Percentiles rank a stretch among this genome's conserved stretches.
Evolutionary conservation across 2,888 invertebrate genomes (phyloP).

Genomic region (Ashinkailepas kermadecensis): DNA sequence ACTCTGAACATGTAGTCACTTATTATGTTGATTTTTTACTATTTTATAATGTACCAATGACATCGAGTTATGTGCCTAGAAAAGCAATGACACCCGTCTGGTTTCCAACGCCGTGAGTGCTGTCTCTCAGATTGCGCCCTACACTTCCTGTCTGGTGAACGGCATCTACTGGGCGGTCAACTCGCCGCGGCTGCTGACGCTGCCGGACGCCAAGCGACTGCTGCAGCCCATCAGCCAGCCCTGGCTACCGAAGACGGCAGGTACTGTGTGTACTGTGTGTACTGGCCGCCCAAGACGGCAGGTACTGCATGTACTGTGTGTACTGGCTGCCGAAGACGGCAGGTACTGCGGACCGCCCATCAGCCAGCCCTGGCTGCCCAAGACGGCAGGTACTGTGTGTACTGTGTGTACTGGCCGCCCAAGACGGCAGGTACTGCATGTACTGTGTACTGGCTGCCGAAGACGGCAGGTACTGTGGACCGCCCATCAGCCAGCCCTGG

Average conservation of each 20-base stretch:
- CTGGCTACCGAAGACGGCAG: conserved; percentile 82
- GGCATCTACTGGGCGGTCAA: conserved; percentile 99
- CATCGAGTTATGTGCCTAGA: too few species aligned
- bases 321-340: neutral
- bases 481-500: conserved; percentile 88
- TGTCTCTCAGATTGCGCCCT: conserved; percentile 73
- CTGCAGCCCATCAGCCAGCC: conserved; percentile 81
- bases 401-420: too few species aligned
- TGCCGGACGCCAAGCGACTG: conserved; percentile 94
- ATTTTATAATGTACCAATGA: too few species aligned
- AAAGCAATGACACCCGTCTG: too few species aligned
- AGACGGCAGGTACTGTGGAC: too few species aligned
- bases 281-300: neutral
- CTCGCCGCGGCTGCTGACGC: conserved; percentile 89
- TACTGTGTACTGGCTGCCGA: too few species aligned
- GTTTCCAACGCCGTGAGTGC: too few species aligned
- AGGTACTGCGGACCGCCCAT: conserved; percentile 57
- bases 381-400: conserved; percentile 66
- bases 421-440: too few species aligned
- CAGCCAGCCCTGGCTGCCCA: conserved; percentile 87
- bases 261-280: neutral
- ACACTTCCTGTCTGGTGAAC: conserved; percentile 92
- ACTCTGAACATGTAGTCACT: too few species aligned
- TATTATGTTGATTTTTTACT: too few species aligned
- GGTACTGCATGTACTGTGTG: neutral